Percentiles rank a stretch among this genome's conserved stretches.
Evolutionary conservation across 2,797 vertebrate genomes (phyloP).

Genomic region (Garrulus glandarius): DNA sequence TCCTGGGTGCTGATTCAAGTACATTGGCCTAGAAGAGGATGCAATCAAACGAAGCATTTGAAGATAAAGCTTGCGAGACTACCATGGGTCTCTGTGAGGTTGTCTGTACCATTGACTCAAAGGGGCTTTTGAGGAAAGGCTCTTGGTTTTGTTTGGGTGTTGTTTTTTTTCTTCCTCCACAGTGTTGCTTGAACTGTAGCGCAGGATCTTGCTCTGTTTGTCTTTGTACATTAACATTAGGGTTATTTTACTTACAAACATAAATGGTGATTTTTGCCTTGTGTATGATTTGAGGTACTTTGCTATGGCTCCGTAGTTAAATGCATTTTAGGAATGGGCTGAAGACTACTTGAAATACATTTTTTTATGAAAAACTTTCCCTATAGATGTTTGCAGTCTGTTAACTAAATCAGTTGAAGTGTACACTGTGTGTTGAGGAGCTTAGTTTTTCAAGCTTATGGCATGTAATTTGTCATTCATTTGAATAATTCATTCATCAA

Average conservation of each 20-base stretch:
- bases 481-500: not conserved
- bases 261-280: not conserved
- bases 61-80: not conserved
- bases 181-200: not conserved
- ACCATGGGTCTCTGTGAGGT: rapidly evolving
- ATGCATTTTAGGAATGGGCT: not conserved
- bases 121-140: not conserved
- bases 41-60: not conserved
- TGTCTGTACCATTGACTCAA: not conserved
- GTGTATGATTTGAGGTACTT: not conserved
- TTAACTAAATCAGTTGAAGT: not conserved
- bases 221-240: not conserved
- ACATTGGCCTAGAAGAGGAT: not conserved
- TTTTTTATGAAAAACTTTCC: not conserved
- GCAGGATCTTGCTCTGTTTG: not conserved
- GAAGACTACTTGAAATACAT: not conserved
- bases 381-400: not conserved
- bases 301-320: not conserved
- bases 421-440: not conserved
- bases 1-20: not conserved
- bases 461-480: not conserved
- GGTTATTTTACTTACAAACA: not conserved
- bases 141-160: not conserved
- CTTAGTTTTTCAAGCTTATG: not conserved
- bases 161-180: not conserved